phyloP scores from a whole-genome alignment of 2,888 invertebrate species.

The Pyrocoelia pectoralis region DNA sequence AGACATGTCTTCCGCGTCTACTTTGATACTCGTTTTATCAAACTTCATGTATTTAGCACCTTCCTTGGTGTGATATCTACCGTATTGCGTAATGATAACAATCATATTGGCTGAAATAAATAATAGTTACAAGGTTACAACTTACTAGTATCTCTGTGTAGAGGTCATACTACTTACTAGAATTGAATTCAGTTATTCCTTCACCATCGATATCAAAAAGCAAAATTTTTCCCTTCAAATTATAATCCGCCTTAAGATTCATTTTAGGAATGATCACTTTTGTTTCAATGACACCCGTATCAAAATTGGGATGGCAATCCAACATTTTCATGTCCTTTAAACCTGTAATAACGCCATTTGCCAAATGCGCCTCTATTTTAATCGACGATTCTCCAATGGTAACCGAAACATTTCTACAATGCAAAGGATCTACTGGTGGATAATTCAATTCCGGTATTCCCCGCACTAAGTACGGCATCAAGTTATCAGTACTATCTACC shows the following conservation, averaged over 20 bases:
- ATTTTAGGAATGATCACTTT: constrained; percentile 31
- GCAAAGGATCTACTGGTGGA: constrained; percentile 50
- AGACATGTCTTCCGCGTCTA: constrained; percentile 33
- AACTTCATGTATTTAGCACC: constrained; percentile 4
- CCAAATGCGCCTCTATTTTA: constrained; percentile 45
- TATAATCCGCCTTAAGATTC: constrained; percentile 46
- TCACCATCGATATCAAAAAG: not conserved
- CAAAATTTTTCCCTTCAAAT: constrained; percentile 20
- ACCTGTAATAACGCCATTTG: constrained; percentile 43
- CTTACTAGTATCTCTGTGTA: not conserved
- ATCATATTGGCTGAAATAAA: not conserved
- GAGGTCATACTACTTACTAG: constrained; percentile 6
- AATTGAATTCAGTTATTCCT: not conserved
- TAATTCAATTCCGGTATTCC: constrained; percentile 53
- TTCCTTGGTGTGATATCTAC: not conserved
- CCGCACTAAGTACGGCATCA: constrained; percentile 47
- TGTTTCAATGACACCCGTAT: not conserved
- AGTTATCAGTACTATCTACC: constrained; percentile 44
- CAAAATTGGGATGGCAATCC: not conserved
- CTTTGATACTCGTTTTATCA: not conserved
- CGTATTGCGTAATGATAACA: not conserved
- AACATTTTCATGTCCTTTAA: constrained; percentile 8
- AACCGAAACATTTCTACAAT: constrained; percentile 45
- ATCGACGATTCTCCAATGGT: constrained; percentile 44
- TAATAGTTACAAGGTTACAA: not conserved